Base-by-base conservation (phyloP, 2,888 invertebrate species). In the Anarsia innoxiella region DNA sequence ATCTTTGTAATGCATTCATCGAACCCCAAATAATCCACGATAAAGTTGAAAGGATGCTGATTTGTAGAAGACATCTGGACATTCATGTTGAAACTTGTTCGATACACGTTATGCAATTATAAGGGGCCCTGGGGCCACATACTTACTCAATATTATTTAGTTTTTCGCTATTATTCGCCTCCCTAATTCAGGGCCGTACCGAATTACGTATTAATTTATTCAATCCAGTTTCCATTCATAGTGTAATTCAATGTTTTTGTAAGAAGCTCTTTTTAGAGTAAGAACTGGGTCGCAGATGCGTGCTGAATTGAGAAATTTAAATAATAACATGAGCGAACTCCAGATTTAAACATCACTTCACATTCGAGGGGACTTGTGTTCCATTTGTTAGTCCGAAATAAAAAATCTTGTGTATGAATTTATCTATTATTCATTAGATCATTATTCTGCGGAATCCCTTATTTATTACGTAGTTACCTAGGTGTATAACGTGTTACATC, bases 141-240 rank as follows among this genome's bases (percentile, higher is more conserved):
- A n/a, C 13, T 3, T 49, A 53, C 49, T 55, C 53, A 50, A 62
- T 67, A 59, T 66, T 61, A 70, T 75, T 74, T 60, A 63, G 64
- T 58, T 61, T 76, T 79, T 76, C 59, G 73, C 73, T 66, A 72
- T 83, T 78, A 74, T 80, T 55, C 65, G 56, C 60, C 68, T 65
- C 80, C 74, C 74, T 78, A 84, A 78, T 75, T 50, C 55, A 48
- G 72, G 79, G 70, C 77, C 73, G 70, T 69, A 72, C 74, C 71
- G 66, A 77, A 82, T 83, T 80, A 74, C 63, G 68, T 71, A 75
- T 82, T 83, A 76, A 82, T 76, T 63, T 68, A 82, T 80, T 66
- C 80, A 72, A 74, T 80, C 82, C 82, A 83, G 83, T 82, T 82
- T 77, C 70, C 62, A 79, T 83, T 83, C 79, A 82, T 73, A 74